phyloP scores from a whole-genome alignment of 2,113 vertebrate genomes.

The Mugil cephalus region DNA sequence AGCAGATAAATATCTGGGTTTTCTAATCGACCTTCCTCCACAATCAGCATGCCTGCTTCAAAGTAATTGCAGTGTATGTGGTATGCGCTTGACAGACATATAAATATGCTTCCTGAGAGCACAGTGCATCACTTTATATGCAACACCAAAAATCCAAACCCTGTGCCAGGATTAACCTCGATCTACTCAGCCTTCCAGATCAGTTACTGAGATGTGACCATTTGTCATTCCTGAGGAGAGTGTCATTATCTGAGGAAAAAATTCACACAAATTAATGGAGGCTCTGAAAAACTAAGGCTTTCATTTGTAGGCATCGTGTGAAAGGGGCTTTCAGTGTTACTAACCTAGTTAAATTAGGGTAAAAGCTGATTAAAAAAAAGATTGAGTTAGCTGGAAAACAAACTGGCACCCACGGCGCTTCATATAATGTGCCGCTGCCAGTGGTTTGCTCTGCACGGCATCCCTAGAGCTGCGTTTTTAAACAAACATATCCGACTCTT shows the following conservation, averaged over 20 bases:
- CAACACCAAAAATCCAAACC: slow-evolving; percentile 64
- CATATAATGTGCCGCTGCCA: slow-evolving; percentile 44
- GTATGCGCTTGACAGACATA: slow-evolving; percentile 50
- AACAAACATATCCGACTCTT: slow-evolving; percentile 73
- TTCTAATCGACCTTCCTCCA: slow-evolving; percentile 30
- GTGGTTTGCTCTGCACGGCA: slow-evolving; percentile 36
- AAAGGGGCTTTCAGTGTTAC: slow-evolving; percentile 19
- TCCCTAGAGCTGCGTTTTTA: slow-evolving; percentile 61
- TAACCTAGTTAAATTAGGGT: slow-evolving; percentile 35
- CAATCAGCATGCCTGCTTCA: slow-evolving; percentile 39
- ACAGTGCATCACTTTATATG: slow-evolving; percentile 58
- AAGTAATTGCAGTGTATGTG: slow-evolving; percentile 60
- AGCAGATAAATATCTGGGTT: slow-evolving; percentile 31
- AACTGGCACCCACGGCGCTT: slow-evolving; percentile 81
- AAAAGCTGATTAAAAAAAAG: neutral
- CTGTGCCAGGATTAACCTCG: slow-evolving; percentile 59
- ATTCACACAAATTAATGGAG: neutral
- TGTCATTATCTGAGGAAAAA: slow-evolving; percentile 32
- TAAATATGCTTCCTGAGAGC: slow-evolving; percentile 48
- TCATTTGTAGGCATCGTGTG: neutral
- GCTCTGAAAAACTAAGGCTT: neutral
- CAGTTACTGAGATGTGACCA: slow-evolving; percentile 52
- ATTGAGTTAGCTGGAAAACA: slow-evolving; percentile 27
- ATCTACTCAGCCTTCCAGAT: slow-evolving; percentile 47
- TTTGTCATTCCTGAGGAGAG: slow-evolving; percentile 64